Percentiles rank a stretch among this genome's conserved stretches.
These are phyloP conservation scores for Cataglyphis livida DNA, from an alignment of 2,888 invertebrate species.

Conservation along the genomic window DNA sequence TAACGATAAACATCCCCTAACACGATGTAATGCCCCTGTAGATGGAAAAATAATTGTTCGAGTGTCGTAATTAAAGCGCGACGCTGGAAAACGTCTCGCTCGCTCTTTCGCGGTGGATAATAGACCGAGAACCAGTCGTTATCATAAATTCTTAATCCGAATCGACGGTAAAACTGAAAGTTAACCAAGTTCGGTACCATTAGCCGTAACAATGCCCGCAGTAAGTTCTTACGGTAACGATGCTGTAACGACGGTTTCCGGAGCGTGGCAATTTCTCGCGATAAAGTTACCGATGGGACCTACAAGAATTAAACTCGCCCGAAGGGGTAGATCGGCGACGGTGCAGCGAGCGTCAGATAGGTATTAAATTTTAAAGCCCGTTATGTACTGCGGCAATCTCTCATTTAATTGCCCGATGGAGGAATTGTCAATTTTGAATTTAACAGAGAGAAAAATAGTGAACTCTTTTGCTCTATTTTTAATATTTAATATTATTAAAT, in stretches of 20 bases:
- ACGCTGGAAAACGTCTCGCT: slow-evolving; percentile 64
- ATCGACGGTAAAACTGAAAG: slow-evolving; percentile 85
- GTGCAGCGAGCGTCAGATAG: slow-evolving; percentile 67
- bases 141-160: slow-evolving; percentile 85
- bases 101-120: slow-evolving; percentile 58
- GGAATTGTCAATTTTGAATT: not conserved
- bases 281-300: slow-evolving; percentile 85
- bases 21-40: not conserved
- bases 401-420: slow-evolving; percentile 44
- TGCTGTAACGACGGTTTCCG: slow-evolving; percentile 83
- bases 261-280: slow-evolving; percentile 82
- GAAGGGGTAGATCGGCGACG: slow-evolving; percentile 76
- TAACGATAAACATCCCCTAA: slow-evolving; percentile 16
- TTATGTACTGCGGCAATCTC: slow-evolving; percentile 35
- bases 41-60: slow-evolving; percentile 64
- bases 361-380: slow-evolving; percentile 73
- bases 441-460: not conserved
- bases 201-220: slow-evolving; percentile 84
- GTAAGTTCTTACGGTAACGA: slow-evolving; percentile 85
- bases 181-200: slow-evolving; percentile 84
- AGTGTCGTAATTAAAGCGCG: slow-evolving; percentile 69
- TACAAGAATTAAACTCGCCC: slow-evolving; percentile 82
- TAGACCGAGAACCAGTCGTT: slow-evolving; percentile 77
- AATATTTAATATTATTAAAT: not conserved
- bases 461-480: not conserved